phyloP scores from a whole-genome alignment of 30 jellyfish, hydroid and myxozoan species.

The Cassiopea xamachana region DNA sequence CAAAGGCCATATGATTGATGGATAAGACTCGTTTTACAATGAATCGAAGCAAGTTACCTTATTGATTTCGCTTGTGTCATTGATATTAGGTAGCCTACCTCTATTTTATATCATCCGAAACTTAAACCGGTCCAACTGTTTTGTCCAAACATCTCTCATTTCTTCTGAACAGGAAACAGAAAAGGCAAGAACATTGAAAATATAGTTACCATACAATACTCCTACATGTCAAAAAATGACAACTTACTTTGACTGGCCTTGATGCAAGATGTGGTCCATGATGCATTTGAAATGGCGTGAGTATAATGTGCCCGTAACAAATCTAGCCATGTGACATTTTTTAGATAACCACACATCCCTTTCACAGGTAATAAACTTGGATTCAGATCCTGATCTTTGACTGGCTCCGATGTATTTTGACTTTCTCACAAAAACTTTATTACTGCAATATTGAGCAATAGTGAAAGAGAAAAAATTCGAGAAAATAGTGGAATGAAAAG shows the following conservation, averaged over 20 bases:
- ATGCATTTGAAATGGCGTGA: conserved; percentile 80
- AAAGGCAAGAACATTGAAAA: too few species aligned
- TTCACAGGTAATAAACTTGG: conserved; percentile 52
- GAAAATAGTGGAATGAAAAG: too few species aligned
- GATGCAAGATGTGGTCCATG: conserved; percentile 80
- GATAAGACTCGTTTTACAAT: conserved; percentile 18
- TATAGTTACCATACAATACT: not conserved
- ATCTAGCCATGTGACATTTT: conserved; percentile 85
- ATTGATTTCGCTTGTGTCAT: not conserved
- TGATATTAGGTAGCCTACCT: too few species aligned
- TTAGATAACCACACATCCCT: conserved; percentile 89
- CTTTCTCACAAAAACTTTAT: conserved; percentile 4
- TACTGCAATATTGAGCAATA: too few species aligned
- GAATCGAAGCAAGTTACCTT: not conserved
- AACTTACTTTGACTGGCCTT: conserved; percentile 57
- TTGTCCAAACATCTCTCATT: too few species aligned
- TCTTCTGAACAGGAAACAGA: too few species aligned
- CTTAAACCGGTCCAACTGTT: too few species aligned
- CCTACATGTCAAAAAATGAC: not conserved
- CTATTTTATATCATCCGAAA: too few species aligned
- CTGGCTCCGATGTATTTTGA: conserved; percentile 41
- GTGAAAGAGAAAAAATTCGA: too few species aligned
- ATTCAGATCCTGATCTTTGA: not conserved
- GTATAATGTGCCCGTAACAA: conserved; percentile 82
- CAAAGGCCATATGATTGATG: conserved; percentile 1